Percentiles rank a stretch among this genome's conserved stretches.
Evolutionary conservation across 2,113 vertebrate species (phyloP).

Genomic region (Podiceps cristatus): DNA sequence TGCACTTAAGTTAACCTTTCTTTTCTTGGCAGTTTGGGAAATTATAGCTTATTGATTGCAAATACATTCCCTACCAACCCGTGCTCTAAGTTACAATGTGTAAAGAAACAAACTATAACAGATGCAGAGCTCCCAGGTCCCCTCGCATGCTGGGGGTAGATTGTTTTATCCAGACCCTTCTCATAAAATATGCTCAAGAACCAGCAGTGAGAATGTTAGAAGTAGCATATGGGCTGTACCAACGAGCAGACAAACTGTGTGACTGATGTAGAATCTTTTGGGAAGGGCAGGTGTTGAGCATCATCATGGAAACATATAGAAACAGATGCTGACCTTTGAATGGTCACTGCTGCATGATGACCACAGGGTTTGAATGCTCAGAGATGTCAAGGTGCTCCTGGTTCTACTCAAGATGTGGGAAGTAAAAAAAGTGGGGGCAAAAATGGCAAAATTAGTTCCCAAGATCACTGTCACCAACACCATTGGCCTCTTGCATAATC

Average conservation of each 20-base stretch:
- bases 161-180: not conserved
- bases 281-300: not conserved
- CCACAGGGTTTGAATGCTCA: not conserved
- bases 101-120: not conserved
- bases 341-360: not conserved
- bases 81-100: not conserved
- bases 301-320: not conserved
- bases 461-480: not conserved
- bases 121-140: not conserved
- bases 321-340: not conserved
- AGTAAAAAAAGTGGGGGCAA: not conserved
- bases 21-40: not conserved
- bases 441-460: not conserved
- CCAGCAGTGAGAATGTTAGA: not conserved
- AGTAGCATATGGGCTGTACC: not conserved
- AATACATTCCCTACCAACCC: not conserved
- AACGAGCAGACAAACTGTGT: not conserved
- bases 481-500: fast-evolving
- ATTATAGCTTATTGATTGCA: not conserved
- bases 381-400: not conserved
- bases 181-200: not conserved
- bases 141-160: not conserved
- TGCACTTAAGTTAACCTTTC: not conserved
- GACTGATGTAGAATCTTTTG: not conserved
- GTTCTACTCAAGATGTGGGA: not conserved